Percentiles rank a stretch among this genome's conserved stretches.
These are phyloP conservation scores for Leptogaster cylindrica DNA, from an alignment of 2,888 invertebrate genomes.

Conservation along the genomic window DNA sequence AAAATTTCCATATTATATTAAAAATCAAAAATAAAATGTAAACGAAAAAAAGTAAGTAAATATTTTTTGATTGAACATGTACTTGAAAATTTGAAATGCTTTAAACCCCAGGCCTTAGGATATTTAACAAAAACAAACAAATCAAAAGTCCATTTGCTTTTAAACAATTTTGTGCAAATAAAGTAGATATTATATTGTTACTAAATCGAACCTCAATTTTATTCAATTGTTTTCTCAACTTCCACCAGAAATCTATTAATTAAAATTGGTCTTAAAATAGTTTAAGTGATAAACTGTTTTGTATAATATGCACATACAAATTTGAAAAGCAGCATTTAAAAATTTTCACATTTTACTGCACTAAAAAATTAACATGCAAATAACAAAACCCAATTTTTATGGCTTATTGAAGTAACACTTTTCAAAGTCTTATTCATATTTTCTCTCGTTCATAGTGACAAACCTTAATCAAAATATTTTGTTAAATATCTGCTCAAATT, in stretches of 20 bases:
- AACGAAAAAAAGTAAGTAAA: slow-evolving; percentile 12
- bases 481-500: not conserved
- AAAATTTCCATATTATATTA: slow-evolving; percentile 2
- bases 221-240: too few relatives aligned
- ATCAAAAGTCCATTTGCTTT: too few relatives aligned
- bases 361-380: too few relatives aligned
- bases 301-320: too few relatives aligned
- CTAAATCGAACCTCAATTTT: not conserved
- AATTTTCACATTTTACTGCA: too few relatives aligned
- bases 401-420: too few relatives aligned
- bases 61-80: slow-evolving; percentile 30
- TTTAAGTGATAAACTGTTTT: not conserved
- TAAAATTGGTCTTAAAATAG: not conserved
- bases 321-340: too few relatives aligned
- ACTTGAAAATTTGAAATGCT: slow-evolving; percentile 19
- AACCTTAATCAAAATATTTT: not conserved
- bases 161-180: too few relatives aligned
- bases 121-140: slow-evolving; percentile 17
- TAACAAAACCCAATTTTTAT: too few relatives aligned
- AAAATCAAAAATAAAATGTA: slow-evolving; percentile 4
- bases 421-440: not conserved
- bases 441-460: not conserved
- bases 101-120: slow-evolving; percentile 33
- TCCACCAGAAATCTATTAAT: too few relatives aligned
- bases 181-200: not conserved